These are phyloP conservation scores for Matsumyia berberina DNA, from an alignment of 2,888 invertebrate species.

Conservation along the genomic window DNA sequence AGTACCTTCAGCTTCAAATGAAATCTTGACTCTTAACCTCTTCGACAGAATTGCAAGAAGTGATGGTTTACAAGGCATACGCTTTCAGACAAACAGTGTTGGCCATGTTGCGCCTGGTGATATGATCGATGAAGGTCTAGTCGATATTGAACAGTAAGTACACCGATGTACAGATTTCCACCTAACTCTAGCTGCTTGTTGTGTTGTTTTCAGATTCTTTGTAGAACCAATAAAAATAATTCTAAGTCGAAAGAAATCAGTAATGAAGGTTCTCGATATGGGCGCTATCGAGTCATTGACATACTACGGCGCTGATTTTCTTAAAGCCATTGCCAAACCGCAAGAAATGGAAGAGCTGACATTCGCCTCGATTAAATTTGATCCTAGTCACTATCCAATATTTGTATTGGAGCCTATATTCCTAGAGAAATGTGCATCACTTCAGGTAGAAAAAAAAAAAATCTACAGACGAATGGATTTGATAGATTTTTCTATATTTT, in stretches of 20 bases:
- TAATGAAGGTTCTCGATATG: slow-evolving; percentile 82
- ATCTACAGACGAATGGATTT: background rate
- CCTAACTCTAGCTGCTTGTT: no score
- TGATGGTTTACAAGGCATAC: slow-evolving; percentile 82
- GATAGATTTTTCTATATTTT: background rate
- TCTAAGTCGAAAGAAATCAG: slow-evolving; percentile 81
- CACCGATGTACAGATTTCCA: no score
- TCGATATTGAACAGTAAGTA: slow-evolving; percentile 83
- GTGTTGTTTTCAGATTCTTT: slow-evolving; percentile 79
- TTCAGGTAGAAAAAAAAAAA: slow-evolving; percentile 84
- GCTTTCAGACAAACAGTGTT: slow-evolving; percentile 83
- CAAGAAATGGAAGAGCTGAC: slow-evolving; percentile 87
- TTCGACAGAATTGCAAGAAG: slow-evolving; percentile 81
- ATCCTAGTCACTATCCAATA: slow-evolving; percentile 88
- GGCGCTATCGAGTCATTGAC: slow-evolving; percentile 83
- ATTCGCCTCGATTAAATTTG: slow-evolving; percentile 90
- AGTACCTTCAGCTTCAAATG: background rate
- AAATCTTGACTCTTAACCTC: background rate
- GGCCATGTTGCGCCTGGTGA: slow-evolving; percentile 81
- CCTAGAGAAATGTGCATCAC: slow-evolving; percentile 86
- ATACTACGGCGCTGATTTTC: slow-evolving; percentile 82
- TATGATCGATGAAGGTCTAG: slow-evolving; percentile 81
- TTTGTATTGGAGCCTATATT: slow-evolving; percentile 85
- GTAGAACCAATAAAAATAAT: slow-evolving; percentile 83
- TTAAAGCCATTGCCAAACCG: slow-evolving; percentile 84